Conservation (phyloP, 2,797 vertebrate genomes). For the Ibycter americanus region DNA sequence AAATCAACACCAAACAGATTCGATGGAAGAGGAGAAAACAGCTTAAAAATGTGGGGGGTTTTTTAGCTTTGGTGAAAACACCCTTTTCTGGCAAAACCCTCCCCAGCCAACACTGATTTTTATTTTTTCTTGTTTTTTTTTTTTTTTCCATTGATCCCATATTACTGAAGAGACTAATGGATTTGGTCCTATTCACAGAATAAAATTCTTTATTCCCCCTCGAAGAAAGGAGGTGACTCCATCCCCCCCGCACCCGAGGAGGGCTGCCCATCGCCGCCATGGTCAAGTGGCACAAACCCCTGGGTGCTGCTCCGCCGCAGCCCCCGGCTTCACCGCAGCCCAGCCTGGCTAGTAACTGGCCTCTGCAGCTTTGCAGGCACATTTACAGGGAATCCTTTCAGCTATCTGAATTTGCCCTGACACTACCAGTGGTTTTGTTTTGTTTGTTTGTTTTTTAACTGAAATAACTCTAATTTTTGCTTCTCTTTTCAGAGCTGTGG, state of each 20-base stretch:
- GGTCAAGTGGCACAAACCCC: not conserved
- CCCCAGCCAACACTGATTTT: not conserved
- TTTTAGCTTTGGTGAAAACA: constrained; percentile 6
- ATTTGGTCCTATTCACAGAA: constrained; percentile 20
- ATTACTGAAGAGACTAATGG: not conserved
- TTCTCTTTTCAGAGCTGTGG: not conserved
- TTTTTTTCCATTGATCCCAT: not conserved
- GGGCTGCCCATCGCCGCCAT: not conserved
- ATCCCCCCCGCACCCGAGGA: fast-evolving
- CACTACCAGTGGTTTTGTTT: not conserved
- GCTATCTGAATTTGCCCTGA: not conserved
- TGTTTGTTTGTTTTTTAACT: not conserved
- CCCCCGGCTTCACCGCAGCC: not conserved
- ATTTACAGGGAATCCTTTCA: not conserved
- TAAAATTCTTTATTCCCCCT: not conserved
- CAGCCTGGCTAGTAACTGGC: not conserved
- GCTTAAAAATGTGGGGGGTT: not conserved
- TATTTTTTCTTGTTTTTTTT: not conserved
- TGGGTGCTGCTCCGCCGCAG: not conserved
- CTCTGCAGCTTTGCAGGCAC: not conserved
- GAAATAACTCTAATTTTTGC: not conserved
- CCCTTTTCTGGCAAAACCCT: not conserved
- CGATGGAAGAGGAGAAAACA: not conserved
- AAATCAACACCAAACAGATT: not conserved
- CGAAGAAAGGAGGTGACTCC: not conserved